phyloP scores from a whole-genome alignment of 2,888 invertebrate species.

The Hydrotaea diabolus region DNA sequence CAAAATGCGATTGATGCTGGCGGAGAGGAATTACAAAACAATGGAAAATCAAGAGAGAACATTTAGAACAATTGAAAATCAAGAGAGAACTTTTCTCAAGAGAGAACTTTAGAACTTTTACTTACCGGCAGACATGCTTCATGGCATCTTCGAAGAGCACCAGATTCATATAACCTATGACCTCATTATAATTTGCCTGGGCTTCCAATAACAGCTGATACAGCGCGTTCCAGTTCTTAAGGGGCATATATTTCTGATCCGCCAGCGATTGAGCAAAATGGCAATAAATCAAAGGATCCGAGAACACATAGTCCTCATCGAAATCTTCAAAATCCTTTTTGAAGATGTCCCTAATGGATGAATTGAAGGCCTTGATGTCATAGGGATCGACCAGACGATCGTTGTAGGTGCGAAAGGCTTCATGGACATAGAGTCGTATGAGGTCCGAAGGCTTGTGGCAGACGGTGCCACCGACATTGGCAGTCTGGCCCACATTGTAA shows the following conservation, averaged over 20 bases:
- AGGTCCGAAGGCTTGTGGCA: conserved; percentile 87
- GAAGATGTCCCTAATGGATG: conserved; percentile 88
- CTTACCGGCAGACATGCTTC: conserved; percentile 91
- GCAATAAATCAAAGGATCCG: conserved; percentile 91
- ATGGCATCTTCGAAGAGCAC: conserved; percentile 98
- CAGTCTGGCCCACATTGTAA: conserved; percentile 76
- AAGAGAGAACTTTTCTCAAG: neutral
- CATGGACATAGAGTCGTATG: conserved; percentile 94
- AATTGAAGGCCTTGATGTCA: conserved; percentile 89
- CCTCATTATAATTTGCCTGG: conserved; percentile 91
- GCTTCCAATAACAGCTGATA: conserved; percentile 90
- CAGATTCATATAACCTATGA: conserved; percentile 95
- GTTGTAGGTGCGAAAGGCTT: conserved; percentile 93
- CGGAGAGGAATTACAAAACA: neutral
- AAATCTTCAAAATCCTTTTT: conserved; percentile 90
- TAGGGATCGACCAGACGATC: conserved; percentile 93
- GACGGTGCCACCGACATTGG: conserved; percentile 71
- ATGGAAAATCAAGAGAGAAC: no score
- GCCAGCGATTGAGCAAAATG: conserved; percentile 94
- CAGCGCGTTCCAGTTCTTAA: conserved; percentile 87
- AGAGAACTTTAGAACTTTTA: no score
- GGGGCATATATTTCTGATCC: conserved; percentile 91
- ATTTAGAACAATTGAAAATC: neutral
- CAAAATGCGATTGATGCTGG: conserved; percentile 93
- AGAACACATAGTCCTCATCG: conserved; percentile 88